phyloP scores from a whole-genome alignment of 1,140 invertebrate genomes.

The Semibalanus balanoides region DNA sequence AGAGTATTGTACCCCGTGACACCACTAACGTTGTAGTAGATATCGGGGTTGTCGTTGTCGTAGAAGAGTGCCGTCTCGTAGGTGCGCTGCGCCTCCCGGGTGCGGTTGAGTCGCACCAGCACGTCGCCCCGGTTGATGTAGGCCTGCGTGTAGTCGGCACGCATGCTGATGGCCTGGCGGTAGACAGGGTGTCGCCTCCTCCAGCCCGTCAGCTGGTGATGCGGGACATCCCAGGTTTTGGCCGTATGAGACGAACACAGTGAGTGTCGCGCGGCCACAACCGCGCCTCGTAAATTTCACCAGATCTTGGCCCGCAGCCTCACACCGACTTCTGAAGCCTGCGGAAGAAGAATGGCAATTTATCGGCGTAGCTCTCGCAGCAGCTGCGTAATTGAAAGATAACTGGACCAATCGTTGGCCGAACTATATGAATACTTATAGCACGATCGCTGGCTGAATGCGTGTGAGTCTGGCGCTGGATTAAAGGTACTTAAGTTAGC shows the following conservation, averaged over 20 bases:
- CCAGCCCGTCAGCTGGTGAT: constrained; percentile 75
- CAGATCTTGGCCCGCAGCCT: constrained; percentile 80
- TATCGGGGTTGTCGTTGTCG: constrained; percentile 88
- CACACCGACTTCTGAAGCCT: constrained; percentile 72
- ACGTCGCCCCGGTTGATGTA: constrained; percentile 95
- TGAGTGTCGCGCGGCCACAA: constrained; percentile 91
- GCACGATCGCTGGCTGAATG: no score
- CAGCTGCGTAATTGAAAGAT: no score
- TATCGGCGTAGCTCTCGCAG: no score
- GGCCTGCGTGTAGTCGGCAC: constrained; percentile 90
- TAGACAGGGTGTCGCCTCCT: constrained; percentile 88
- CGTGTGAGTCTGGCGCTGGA: no score
- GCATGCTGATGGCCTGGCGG: constrained; percentile 88
- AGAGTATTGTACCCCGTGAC: no score
- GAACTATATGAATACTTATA: no score
- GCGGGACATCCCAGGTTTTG: constrained; percentile 89
- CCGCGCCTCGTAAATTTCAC: constrained; percentile 86
- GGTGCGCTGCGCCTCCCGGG: constrained; percentile 84
- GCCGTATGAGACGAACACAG: constrained; percentile 93
- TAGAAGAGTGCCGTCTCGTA: constrained; percentile 85
- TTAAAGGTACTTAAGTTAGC: no score
- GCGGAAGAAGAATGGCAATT: no score
- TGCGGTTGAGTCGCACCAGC: constrained; percentile 81
- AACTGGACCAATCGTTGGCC: no score
- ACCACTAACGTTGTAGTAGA: constrained; percentile 83